phyloP scores from a whole-genome alignment of 2,113 vertebrate genomes.

The Sula dactylatra region DNA sequence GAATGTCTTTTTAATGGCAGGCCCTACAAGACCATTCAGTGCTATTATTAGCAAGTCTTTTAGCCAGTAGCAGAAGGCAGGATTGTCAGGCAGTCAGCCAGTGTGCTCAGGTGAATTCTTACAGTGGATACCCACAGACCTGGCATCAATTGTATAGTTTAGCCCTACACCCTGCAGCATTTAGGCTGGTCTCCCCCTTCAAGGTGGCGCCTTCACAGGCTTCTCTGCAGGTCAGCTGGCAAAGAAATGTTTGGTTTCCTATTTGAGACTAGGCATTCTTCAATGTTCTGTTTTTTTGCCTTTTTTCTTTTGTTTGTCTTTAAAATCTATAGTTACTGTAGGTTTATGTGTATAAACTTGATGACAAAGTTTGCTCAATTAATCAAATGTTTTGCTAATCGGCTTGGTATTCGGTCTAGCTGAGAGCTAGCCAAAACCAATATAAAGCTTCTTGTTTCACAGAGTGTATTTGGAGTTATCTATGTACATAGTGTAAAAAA shows the following conservation, averaged over 20 bases:
- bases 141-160: not conserved
- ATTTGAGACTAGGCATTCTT: not conserved
- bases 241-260: not conserved
- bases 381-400: not conserved
- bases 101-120: not conserved
- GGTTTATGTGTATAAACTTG: not conserved
- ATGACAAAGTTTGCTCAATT: not conserved
- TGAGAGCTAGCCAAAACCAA: not conserved
- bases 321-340: not conserved
- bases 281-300: rapidly evolving
- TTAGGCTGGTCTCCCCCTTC: not conserved
- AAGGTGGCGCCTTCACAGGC: not conserved
- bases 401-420: not conserved
- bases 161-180: not conserved
- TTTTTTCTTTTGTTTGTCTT: not conserved
- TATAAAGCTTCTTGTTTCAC: not conserved
- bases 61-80: not conserved
- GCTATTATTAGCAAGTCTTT: not conserved
- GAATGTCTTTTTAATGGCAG: not conserved
- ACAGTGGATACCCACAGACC: not conserved
- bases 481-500: not conserved
- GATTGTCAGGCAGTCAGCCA: not conserved
- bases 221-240: not conserved
- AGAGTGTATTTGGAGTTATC: not conserved
- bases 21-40: not conserved